A percentile compares a stretch with the other conserved stretches of the same genome.
phyloP scores from a whole-genome alignment of 2,113 vertebrate species.

The Passer montanus region DNA sequence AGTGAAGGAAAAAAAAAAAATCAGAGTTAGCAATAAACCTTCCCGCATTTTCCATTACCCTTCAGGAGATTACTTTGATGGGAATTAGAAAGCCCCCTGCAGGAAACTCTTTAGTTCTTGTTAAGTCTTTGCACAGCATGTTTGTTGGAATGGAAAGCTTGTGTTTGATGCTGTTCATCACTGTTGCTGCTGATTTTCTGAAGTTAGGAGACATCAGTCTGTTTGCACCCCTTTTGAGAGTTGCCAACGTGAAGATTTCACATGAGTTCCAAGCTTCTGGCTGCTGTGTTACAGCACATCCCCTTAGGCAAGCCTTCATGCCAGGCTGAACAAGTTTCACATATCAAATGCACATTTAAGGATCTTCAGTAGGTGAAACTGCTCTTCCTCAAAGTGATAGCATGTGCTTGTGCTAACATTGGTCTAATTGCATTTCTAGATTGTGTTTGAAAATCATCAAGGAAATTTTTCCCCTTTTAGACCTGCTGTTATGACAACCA shows the following conservation, averaged over 20 bases:
- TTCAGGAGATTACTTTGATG: constrained; percentile 70
- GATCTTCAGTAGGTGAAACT: neutral
- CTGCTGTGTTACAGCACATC: neutral
- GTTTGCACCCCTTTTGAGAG: neutral
- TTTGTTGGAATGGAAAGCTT: constrained; percentile 59
- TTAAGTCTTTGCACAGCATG: constrained; percentile 63
- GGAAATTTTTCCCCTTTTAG: neutral
- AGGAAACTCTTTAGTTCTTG: constrained; percentile 68
- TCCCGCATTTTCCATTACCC: constrained; percentile 51
- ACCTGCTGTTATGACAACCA: neutral
- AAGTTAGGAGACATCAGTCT: constrained; percentile 54
- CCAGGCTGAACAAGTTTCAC: neutral
- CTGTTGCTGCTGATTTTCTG: constrained; percentile 61
- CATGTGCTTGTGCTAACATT: neutral
- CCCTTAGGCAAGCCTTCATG: neutral
- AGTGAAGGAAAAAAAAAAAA: neutral
- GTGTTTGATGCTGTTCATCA: constrained; percentile 67
- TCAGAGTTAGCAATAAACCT: constrained; percentile 46
- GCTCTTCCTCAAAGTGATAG: neutral
- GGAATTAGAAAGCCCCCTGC: constrained; percentile 77
- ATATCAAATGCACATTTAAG: neutral
- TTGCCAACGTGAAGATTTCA: neutral
- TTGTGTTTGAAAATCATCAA: neutral
- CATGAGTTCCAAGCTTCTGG: neutral
- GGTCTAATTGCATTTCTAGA: neutral